phyloP scores from a whole-genome alignment of 2,113 vertebrate genomes.

The Steatornis caripensis region DNA sequence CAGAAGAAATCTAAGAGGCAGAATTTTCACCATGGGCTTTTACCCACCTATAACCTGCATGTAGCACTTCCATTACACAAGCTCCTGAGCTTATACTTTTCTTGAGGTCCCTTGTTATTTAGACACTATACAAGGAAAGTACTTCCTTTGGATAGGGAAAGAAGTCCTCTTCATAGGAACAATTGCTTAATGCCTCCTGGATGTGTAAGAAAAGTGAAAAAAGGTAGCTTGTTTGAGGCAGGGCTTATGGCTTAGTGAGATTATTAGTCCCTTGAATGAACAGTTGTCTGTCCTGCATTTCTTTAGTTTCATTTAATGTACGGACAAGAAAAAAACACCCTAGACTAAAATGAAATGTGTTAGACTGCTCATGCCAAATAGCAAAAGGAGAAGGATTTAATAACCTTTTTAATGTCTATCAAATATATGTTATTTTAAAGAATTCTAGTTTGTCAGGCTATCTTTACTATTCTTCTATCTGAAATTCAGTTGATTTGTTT shows the following conservation, averaged over 20 bases:
- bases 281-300: slow-evolving; percentile 35
- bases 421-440: slow-evolving; percentile 45
- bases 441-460: slow-evolving; percentile 4
- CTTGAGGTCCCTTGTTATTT: slow-evolving; percentile 60
- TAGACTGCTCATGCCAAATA: slow-evolving; percentile 20
- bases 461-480: slow-evolving; percentile 40
- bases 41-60: not conserved
- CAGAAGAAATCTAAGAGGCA: not conserved
- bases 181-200: slow-evolving; percentile 63
- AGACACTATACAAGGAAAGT: not conserved
- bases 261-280: slow-evolving; percentile 55
- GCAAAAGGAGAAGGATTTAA: slow-evolving; percentile 17
- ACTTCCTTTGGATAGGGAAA: slow-evolving; percentile 48
- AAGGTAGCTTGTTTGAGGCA: not conserved
- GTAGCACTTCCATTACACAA: not conserved
- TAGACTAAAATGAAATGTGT: slow-evolving; percentile 24
- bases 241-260: slow-evolving; percentile 37
- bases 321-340: not conserved
- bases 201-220: slow-evolving; percentile 64
- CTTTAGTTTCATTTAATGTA: slow-evolving; percentile 47
- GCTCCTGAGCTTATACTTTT: slow-evolving; percentile 27
- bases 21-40: not conserved
- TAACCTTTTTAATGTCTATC: slow-evolving; percentile 31
- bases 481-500: slow-evolving; percentile 34
- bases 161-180: slow-evolving; percentile 38